phyloP scores from a whole-genome alignment of 2,113 vertebrate species.

The Alethe diademata region DNA sequence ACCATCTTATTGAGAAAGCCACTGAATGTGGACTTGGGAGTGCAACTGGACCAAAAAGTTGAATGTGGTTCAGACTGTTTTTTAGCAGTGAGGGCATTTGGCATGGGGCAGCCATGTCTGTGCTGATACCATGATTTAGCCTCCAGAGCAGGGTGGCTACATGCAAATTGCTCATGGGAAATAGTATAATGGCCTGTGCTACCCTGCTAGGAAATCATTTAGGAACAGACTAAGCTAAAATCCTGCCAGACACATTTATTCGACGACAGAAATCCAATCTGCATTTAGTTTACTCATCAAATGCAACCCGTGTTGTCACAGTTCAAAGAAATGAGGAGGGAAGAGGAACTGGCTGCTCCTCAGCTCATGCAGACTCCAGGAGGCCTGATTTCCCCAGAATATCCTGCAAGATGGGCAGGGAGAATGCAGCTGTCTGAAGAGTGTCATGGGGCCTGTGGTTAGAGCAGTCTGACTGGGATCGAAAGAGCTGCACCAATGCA shows the following conservation, averaged over 20 bases:
- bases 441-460: background rate
- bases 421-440: background rate
- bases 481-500: background rate
- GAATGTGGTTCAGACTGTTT: background rate
- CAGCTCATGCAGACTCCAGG: background rate
- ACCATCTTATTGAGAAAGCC: background rate
- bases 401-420: background rate
- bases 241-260: background rate
- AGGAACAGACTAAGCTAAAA: background rate
- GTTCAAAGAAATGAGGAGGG: background rate
- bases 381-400: background rate
- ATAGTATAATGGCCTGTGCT: background rate
- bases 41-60: background rate
- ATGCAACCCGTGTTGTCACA: background rate
- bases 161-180: background rate
- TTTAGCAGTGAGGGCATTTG: background rate
- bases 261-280: background rate
- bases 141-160: background rate
- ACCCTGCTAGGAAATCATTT: background rate
- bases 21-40: background rate
- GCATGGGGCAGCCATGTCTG: background rate
- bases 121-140: background rate
- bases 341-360: background rate
- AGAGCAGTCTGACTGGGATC: background rate
- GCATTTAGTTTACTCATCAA: background rate